phyloP scores from a whole-genome alignment of 2,113 vertebrate species.

The Rostratula benghalensis region DNA sequence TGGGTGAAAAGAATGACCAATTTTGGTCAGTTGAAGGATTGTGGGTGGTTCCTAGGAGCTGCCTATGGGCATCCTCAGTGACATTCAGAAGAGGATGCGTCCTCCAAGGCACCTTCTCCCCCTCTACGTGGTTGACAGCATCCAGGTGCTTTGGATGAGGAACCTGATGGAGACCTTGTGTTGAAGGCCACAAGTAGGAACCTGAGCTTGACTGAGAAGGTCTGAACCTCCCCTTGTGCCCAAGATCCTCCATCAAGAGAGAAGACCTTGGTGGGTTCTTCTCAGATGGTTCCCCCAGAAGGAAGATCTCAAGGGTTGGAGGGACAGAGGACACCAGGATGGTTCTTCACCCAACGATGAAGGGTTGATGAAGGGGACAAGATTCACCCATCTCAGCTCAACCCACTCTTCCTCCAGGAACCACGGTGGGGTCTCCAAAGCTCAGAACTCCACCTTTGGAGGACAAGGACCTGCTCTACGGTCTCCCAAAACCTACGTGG shows the following conservation, averaged over 20 bases:
- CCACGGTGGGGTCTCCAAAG: neutral
- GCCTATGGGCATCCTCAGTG: rapidly evolving
- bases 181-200: rapidly evolving
- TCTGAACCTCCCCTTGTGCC: rapidly evolving
- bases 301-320: neutral
- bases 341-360: neutral
- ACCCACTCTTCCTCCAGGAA: neutral
- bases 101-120: neutral
- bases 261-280: rapidly evolving
- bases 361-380: neutral
- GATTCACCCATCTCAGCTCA: neutral
- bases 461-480: neutral
- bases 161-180: rapidly evolving
- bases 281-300: neutral
- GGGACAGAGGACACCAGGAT: neutral
- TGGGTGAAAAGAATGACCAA: no score
- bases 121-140: neutral
- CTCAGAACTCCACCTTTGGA: neutral
- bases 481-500: neutral
- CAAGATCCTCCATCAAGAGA: rapidly evolving
- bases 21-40: no score
- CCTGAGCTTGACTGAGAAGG: neutral
- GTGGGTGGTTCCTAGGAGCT: neutral
- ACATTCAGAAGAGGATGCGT: neutral
- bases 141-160: neutral